These are phyloP conservation scores for Euura saliciscinereae DNA, from an alignment of 1,140 invertebrate genomes.

Conservation along the genomic window DNA sequence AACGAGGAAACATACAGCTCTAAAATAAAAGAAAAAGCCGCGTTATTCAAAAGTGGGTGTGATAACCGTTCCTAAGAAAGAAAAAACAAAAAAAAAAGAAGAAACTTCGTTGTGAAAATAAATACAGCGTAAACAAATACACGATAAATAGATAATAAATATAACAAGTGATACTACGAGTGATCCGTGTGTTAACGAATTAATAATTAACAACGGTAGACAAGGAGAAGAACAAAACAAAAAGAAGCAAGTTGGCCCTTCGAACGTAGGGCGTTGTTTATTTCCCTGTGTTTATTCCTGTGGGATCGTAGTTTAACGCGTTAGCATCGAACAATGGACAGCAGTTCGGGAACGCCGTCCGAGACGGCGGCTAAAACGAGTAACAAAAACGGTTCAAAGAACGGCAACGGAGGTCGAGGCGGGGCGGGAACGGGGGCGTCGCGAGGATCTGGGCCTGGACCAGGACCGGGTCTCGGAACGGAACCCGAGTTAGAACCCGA, in stretches of 20 bases:
- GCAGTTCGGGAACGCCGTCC: constrained; percentile 38
- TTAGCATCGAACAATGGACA: constrained; percentile 37
- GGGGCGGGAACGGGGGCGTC: constrained; percentile 24
- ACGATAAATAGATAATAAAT: neutral
- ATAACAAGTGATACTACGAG: neutral
- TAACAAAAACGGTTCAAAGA: constrained; percentile 31
- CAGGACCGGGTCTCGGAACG: constrained; percentile 22
- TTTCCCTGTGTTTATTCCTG: neutral
- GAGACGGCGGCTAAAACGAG: constrained; percentile 39
- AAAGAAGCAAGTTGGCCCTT: no score
- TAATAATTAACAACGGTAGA: no score
- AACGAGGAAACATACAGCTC: no score
- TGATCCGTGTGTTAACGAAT: no score
- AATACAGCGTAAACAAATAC: neutral
- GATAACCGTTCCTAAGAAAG: no score
- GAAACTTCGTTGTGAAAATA: no score
- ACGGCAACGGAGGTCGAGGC: constrained; percentile 22
- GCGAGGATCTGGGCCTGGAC: neutral
- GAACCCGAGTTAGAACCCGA: constrained; percentile 17
- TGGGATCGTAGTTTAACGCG: constrained; percentile 16
- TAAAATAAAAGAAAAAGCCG: no score
- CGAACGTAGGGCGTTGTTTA: neutral
- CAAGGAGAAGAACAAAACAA: no score
- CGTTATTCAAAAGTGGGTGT: no score
- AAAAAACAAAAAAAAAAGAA: no score